A percentile compares a stretch with the other conserved stretches of the same genome.
Conservation (phyloP, 2,888 invertebrate genomes). For the Oscheius onirici region DNA sequence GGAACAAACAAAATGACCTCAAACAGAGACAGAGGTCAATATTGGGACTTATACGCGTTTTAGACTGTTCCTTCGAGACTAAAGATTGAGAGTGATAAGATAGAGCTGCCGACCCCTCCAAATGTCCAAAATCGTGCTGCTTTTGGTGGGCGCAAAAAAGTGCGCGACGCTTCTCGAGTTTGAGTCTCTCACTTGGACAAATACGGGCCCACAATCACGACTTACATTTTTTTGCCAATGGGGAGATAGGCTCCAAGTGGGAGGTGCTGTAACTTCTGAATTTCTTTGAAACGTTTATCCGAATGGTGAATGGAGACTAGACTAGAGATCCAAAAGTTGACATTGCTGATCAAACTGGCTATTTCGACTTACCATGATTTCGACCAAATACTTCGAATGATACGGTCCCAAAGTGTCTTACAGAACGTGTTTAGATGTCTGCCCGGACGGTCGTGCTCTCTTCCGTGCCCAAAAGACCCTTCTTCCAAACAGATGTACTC, state of each 20-base stretch:
- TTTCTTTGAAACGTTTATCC: no score
- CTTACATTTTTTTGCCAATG: constrained; percentile 13
- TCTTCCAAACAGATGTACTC: constrained; percentile 60
- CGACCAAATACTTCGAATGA: no score
- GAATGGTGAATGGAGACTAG: no score
- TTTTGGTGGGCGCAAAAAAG: constrained; percentile 25
- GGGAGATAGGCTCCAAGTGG: neutral
- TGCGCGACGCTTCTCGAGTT: constrained; percentile 22
- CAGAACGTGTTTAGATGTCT: no score
- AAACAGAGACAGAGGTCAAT: neutral
- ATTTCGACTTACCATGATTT: no score
- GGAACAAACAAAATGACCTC: neutral
- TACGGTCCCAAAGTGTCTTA: no score
- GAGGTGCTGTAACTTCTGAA: no score
- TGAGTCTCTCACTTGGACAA: constrained; percentile 8
- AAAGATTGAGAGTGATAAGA: no score
- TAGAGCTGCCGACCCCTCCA: no score
- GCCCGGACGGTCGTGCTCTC: constrained; percentile 64
- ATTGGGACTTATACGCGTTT: neutral
- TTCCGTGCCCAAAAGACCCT: constrained; percentile 59
- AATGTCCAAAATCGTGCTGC: constrained; percentile 9
- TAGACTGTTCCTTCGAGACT: no score
- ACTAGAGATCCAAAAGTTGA: no score
- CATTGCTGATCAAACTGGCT: no score
- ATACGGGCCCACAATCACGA: constrained; percentile 23